A percentile compares a stretch with the other conserved stretches of the same genome.
Evolutionary conservation across 2,113 vertebrate genomes (phyloP).

Genomic region (Apodemus speciosus): DNA sequence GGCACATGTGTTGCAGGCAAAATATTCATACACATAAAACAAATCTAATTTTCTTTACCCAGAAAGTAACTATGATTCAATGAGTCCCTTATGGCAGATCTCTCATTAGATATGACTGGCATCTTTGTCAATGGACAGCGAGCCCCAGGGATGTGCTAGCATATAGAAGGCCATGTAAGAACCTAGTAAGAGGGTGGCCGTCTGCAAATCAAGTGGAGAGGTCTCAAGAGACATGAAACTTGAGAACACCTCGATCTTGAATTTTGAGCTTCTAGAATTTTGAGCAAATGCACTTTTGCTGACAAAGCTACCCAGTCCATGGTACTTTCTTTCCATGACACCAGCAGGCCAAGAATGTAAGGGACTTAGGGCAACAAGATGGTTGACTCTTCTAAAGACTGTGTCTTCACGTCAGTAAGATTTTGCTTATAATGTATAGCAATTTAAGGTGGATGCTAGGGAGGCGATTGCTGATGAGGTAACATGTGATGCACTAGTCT

Average conservation of each 20-base stretch:
- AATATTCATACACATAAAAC: not conserved
- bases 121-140: not conserved
- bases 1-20: not conserved
- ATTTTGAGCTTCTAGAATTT: not conserved
- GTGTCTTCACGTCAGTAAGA: not conserved
- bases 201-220: not conserved
- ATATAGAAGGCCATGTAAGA: not conserved
- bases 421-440: not conserved
- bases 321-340: not conserved
- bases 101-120: not conserved
- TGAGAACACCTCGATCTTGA: not conserved
- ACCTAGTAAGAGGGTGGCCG: not conserved
- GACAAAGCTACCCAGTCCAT: not conserved
- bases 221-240: not conserved
- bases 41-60: not conserved
- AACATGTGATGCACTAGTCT: not conserved
- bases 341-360: not conserved
- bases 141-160: not conserved
- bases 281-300: not conserved
- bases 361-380: not conserved
- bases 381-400: not conserved
- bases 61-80: not conserved
- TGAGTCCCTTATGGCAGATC: not conserved
- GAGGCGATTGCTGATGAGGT: not conserved
- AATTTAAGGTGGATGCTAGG: slow-evolving; percentile 30